These are phyloP conservation scores for Eurytoma californica DNA, from an alignment of 2,888 invertebrate species.

Conservation along the genomic window DNA sequence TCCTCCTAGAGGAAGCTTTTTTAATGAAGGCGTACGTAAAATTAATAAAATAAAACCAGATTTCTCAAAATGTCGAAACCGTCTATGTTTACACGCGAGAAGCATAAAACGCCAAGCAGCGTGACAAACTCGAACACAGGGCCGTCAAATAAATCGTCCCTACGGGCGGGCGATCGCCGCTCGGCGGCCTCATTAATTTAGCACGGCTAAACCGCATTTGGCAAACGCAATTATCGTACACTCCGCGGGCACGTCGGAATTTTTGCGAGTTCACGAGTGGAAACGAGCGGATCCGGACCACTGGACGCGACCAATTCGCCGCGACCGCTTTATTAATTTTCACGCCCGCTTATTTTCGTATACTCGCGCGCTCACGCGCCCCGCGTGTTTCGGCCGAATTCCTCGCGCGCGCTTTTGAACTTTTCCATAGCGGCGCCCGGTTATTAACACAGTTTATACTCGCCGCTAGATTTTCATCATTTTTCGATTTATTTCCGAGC, in stretches of 20 bases:
- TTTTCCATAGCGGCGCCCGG: too few relatives aligned
- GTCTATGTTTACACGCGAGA: background rate
- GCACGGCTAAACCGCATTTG: conserved; percentile 34
- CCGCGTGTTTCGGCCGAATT: background rate
- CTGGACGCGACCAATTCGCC: background rate
- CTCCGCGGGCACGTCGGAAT: background rate
- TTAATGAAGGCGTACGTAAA: background rate
- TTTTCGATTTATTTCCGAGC: too few relatives aligned
- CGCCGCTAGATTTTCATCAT: background rate
- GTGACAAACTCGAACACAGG: conserved; percentile 20
- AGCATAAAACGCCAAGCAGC: background rate
- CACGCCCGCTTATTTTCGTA: conserved; percentile 7
- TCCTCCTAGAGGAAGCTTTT: too few relatives aligned
- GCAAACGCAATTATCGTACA: conserved; percentile 34
- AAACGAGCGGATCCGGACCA: conserved; percentile 13
- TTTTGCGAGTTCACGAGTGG: background rate
- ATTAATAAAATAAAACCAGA: background rate
- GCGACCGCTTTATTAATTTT: conserved; percentile 33
- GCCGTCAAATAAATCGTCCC: conserved; percentile 11
- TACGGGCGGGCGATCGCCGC: background rate
- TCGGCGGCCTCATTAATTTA: conserved; percentile 37
- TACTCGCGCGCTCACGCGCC: too few relatives aligned
- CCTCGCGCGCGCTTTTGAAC: background rate
- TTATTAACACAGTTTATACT: too few relatives aligned
- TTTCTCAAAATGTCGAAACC: background rate